Evolutionary conservation across 2,797 vertebrate species (phyloP), one percentile per base, ranked within the genome.

Genomic region (Lutjanus argentimaculatus): DNA sequence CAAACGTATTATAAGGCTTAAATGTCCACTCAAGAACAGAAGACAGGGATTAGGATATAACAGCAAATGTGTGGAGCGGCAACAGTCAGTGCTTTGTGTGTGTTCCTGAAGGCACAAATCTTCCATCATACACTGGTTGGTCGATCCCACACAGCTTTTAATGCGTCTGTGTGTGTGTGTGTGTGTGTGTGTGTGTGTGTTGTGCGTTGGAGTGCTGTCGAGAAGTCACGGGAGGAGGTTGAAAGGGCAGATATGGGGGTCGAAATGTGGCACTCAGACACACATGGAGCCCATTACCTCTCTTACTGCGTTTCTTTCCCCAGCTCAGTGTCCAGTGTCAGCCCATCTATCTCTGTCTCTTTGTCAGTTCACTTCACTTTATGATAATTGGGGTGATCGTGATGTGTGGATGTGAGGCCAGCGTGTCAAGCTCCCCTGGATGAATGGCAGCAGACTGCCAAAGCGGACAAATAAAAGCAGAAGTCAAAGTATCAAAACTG

Each of bases 281-380:
- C 86, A 93, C 45, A 85, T 87, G 88, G 83, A 90, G 80, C 68
- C 76, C 2, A 91, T 91, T 91, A 87, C 36, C 21, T 45, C 62
- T 68, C 59, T 46, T n/a, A 42, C 59, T 58, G 63, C 48, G 48
- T 67, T 48, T 56, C 75, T 58, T 45, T 65, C 42, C 73, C 17
- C 76, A 15, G 53, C 65, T 85, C 69, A 22, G 62, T 67, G 65
- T 79, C 82, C 42, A 17, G 53, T 40, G 46, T 90, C 78, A 67
- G 73, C 61, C 59, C 14, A 8, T 63, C 65, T n/a, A 30, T 79
- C 64, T 87, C 72, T 59, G 67, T 80, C 67, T 75, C 12, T 48
- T 19, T 42, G 15, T 78, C 71, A 71, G 36, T 30, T 85, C 68
- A 59, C 59, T 59, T 69, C 78, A 15, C 64, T 45, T 53, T 48